Percentiles rank a stretch among this genome's conserved stretches.
Evolutionary conservation across 2,888 invertebrate genomes (phyloP).

Genomic region (Oasisia sp.): DNA sequence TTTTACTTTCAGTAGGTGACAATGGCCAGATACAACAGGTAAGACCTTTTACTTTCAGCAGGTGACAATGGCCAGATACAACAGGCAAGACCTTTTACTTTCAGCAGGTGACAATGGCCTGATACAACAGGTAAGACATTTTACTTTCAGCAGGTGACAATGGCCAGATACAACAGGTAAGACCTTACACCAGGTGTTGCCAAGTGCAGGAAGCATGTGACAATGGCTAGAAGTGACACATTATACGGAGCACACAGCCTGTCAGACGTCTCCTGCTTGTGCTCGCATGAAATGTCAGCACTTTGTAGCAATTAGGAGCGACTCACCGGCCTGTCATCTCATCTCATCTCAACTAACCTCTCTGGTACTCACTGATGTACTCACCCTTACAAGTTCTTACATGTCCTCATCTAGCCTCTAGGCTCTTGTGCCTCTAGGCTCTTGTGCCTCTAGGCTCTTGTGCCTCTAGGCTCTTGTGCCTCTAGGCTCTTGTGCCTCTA

Average conservation of each 20-base stretch:
- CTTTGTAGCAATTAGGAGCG: not conserved
- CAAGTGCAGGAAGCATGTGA: not conserved
- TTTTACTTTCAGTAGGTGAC: not conserved
- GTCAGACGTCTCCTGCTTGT: not conserved
- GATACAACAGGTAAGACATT: not conserved
- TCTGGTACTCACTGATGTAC: not conserved
- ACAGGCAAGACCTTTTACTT: not conserved
- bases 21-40: not conserved
- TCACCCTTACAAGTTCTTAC: too few species aligned
- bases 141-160: not conserved
- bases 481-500: too few species aligned
- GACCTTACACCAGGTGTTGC: not conserved
- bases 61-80: not conserved
- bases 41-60: not conserved
- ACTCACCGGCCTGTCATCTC: not conserved
- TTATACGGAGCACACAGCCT: not conserved
- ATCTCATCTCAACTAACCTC: too few species aligned
- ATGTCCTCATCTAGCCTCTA: too few species aligned
- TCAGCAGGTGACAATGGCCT: not conserved
- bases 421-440: too few species aligned
- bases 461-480: too few species aligned
- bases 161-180: not conserved
- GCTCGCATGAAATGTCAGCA: not conserved
- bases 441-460: too few species aligned
- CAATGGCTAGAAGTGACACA: conserved; percentile 6